A percentile compares a stretch with the other conserved stretches of the same genome.
phyloP scores from a whole-genome alignment of 2,888 invertebrate species.

The Plemyria rubiginata region DNA sequence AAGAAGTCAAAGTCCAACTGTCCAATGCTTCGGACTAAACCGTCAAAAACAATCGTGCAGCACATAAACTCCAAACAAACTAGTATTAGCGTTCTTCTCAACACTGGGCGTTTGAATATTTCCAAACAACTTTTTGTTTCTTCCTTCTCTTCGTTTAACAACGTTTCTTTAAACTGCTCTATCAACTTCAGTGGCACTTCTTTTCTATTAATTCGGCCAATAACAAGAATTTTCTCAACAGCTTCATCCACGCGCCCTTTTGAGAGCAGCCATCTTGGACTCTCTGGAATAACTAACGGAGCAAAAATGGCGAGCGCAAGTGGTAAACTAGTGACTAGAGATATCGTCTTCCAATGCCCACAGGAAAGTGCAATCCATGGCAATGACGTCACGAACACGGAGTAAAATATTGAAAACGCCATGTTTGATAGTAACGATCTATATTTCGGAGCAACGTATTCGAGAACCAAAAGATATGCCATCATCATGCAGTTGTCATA shows the following conservation, averaged over 20 bases:
- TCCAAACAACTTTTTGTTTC: constrained; percentile 52
- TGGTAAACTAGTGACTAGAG: constrained; percentile 63
- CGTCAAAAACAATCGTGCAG: constrained; percentile 60
- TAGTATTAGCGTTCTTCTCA: constrained; percentile 57
- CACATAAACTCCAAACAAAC: constrained; percentile 61
- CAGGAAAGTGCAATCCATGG: constrained; percentile 64
- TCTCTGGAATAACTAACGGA: constrained; percentile 62
- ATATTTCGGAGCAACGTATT: constrained; percentile 66
- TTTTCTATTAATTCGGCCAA: constrained; percentile 61
- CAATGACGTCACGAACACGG: constrained; percentile 50
- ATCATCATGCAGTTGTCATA: constrained; percentile 68
- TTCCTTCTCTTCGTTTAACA: constrained; percentile 44
- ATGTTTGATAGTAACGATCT: constrained; percentile 61
- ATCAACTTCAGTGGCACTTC: constrained; percentile 57
- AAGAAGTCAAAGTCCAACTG: constrained; percentile 63
- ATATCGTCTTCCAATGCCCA: constrained; percentile 63
- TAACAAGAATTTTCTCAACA: constrained; percentile 55
- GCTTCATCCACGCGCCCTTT: constrained; percentile 63
- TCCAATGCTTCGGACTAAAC: constrained; percentile 59
- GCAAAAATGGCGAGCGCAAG: constrained; percentile 55
- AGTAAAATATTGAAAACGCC: constrained; percentile 63
- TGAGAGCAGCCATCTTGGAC: constrained; percentile 65
- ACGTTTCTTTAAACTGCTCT: constrained; percentile 55
- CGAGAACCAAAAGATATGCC: constrained; percentile 62
- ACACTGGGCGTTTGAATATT: constrained; percentile 56